A percentile compares a stretch with the other conserved stretches of the same genome.
phyloP scores from a whole-genome alignment of 2,797 vertebrate genomes.

The Labroides dimidiatus region DNA sequence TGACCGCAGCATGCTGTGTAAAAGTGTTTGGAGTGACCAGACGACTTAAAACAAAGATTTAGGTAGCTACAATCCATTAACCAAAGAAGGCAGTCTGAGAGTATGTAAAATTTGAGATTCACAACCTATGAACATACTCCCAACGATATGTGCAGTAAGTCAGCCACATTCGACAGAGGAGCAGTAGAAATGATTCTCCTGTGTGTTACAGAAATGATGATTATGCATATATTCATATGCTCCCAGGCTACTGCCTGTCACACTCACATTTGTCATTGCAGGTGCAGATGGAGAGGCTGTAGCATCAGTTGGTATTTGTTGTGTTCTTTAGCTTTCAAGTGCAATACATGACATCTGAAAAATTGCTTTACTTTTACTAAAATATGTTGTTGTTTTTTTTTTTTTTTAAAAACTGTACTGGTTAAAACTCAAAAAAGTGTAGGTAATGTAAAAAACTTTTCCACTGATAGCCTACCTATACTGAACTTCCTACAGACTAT shows the following conservation, averaged over 20 bases:
- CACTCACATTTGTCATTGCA: conserved; percentile 1
- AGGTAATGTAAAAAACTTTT: not conserved
- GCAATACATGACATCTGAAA: not conserved
- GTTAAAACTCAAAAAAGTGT: not conserved
- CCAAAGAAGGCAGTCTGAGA: too few relatives aligned
- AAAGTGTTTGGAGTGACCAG: too few relatives aligned
- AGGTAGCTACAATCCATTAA: too few relatives aligned
- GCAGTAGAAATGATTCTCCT: conserved; percentile 1
- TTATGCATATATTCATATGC: conserved; percentile 37
- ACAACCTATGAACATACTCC: too few relatives aligned
- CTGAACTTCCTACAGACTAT: conserved; percentile 30
- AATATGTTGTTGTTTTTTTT: too few relatives aligned
- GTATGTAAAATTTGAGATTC: too few relatives aligned
- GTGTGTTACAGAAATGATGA: conserved; percentile 16
- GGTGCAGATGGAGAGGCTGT: too few relatives aligned
- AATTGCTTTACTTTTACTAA: not conserved
- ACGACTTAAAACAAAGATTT: too few relatives aligned
- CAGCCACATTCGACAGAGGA: too few relatives aligned
- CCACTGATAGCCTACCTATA: conserved; percentile 32
- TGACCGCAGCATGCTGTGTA: too few relatives aligned
- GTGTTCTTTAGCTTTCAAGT: not conserved
- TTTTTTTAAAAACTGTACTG: not conserved
- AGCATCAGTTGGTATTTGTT: too few relatives aligned
- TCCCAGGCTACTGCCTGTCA: conserved; percentile 17
- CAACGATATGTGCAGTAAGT: too few relatives aligned